Evolutionary conservation across 2,888 invertebrate genomes (phyloP).

Genomic region (Sarcophaga subvicina): DNA sequence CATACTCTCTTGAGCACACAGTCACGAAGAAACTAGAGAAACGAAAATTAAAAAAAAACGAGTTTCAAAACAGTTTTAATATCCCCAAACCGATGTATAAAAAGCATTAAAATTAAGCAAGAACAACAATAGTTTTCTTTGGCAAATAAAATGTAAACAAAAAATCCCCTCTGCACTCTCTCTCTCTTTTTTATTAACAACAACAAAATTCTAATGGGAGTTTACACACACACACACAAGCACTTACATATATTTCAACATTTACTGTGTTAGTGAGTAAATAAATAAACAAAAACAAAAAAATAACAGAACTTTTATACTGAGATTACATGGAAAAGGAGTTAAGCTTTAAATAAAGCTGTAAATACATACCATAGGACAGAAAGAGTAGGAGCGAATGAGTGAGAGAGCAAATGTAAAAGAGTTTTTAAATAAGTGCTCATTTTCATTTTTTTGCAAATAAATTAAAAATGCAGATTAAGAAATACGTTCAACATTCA

Average conservation of each 20-base stretch:
- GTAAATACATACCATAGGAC: too few species aligned
- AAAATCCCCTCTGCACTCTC: too few species aligned
- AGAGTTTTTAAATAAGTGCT: too few species aligned
- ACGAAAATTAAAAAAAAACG: too few species aligned
- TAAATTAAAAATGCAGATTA: slow-evolving; percentile 61
- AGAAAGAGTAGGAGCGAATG: too few species aligned
- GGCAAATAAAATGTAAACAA: slow-evolving; percentile 1
- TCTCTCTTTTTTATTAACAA: slow-evolving; percentile 6
- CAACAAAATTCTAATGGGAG: too few species aligned
- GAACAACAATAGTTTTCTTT: slow-evolving; percentile 19
- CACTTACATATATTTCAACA: slow-evolving; percentile 7
- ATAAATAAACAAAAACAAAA: background rate
- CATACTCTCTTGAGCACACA: too few species aligned
- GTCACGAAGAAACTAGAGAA: too few species aligned
- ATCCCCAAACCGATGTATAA: background rate
- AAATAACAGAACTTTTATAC: slow-evolving; percentile 14
- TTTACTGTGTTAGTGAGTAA: background rate
- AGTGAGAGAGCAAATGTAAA: too few species aligned
- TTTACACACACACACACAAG: background rate
- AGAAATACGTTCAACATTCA: slow-evolving; percentile 18
- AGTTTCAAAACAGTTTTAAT: too few species aligned
- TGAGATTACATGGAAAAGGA: slow-evolving; percentile 27
- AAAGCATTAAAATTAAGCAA: slow-evolving; percentile 15
- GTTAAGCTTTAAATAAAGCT: background rate
- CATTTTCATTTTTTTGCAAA: background rate